Base-by-base conservation (phyloP, 2,113 vertebrate species). In the Phalacrocorax aristotelis region DNA sequence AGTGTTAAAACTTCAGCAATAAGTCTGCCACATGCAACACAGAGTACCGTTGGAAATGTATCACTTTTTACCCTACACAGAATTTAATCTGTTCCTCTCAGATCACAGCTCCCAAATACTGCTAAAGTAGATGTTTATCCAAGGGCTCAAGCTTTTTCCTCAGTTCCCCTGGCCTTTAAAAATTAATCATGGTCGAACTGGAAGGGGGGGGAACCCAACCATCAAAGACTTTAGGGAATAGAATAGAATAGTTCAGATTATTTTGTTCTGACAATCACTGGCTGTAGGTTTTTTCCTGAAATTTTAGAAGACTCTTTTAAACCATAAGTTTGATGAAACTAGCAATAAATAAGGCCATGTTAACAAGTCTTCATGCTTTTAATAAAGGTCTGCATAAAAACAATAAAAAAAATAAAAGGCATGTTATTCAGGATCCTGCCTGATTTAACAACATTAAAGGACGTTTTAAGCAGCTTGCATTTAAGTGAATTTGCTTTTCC, bases 131-230 rank as follows among this genome's bases (percentile, higher is more conserved):
- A 72, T 52, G 27, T 64, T 96, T 75, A 4, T 74, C 51, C 3
- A 5, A 95, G 30, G 23, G 84, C 36, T 94, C 54, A 52, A 69
- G 74, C 12, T 83, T 72, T 85, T 58, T 86, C 42, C 58, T 94
- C 54, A 61, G 65, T 23, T 95, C 23, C 36, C 57, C 29, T 26
- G n/a, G 49, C 40, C 66, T 90, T 93, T 90, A 85, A 90, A 96
- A 95, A 84, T 95, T 89, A 93, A 89, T 93, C 70, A 74, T 68
- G 84, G 83, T 81, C 72, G 91, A 93, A 57, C 26, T 57, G 34
- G 5, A 38, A 38, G 38, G 38, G 38, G 38, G 38, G 38, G 38
- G 38, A 38, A 38, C 44, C 44, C 44, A 40, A 8, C 4, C 21
- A 70, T 81, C 60, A 79, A 57, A 75, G 17, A 12, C 44, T 75